Percentiles rank a stretch among this genome's conserved stretches.
Evolutionary conservation across 2,113 vertebrate genomes (phyloP).

Genomic region (Puntigrus tetrazona): DNA sequence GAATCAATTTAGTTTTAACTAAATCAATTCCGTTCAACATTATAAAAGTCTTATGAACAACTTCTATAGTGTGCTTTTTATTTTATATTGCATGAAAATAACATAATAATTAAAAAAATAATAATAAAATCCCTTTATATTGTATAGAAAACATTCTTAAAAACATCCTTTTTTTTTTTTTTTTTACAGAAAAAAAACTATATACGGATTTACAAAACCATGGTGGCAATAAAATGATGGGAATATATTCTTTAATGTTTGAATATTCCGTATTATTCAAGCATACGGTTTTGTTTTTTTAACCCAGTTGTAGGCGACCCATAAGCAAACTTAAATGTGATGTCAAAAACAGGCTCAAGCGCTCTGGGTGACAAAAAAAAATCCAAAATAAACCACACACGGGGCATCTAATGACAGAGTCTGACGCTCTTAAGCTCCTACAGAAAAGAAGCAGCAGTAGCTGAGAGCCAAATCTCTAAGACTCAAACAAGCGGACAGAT

Average conservation of each 20-base stretch:
- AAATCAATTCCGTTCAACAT: no score
- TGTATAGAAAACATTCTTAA: neutral
- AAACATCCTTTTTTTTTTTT: neutral
- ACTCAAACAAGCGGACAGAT: neutral
- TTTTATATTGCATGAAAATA: no score
- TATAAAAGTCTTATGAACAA: neutral
- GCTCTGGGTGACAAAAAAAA: neutral
- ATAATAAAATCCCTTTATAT: no score
- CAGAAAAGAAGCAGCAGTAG: neutral
- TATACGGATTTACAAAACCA: neutral
- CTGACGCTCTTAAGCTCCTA: neutral
- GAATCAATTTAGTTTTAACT: neutral
- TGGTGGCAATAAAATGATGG: neutral
- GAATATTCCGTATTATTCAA: neutral
- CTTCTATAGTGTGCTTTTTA: neutral
- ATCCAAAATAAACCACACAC: neutral
- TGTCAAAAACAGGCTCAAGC: neutral
- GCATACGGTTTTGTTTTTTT: neutral
- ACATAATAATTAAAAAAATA: no score
- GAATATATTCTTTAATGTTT: no score
- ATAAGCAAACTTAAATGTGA: neutral
- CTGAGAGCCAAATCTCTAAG: neutral
- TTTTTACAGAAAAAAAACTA: neutral
- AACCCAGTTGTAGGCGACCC: neutral
- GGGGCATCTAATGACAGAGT: neutral